Evolutionary conservation across 2,888 invertebrate species (phyloP), one percentile per base, ranked within the genome.

Genomic region (Ectobius pallidus): DNA sequence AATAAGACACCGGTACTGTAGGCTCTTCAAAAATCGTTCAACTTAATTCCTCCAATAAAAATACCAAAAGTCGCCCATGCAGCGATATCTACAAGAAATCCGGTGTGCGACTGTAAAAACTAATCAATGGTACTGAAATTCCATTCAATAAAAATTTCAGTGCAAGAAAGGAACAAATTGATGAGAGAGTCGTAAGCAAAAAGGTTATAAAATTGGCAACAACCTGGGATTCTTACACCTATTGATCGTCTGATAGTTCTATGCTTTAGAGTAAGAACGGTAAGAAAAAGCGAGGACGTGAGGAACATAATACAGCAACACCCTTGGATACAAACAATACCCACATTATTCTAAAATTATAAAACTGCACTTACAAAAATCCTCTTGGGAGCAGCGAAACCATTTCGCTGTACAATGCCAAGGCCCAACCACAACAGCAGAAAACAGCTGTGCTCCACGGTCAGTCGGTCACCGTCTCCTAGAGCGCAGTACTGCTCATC

Each of bases 321-420:
- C 39, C 6, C 14, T 9, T 39, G 20, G 7, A n/a, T n/a, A n/a
- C n/a, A n/a, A n/a, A n/a, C n/a, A n/a, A n/a, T n/a, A n/a, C n/a
- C n/a, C n/a, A n/a, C 52, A 52, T 11, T 1, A 20, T 52, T 52
- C 25, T 11, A 52, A 52, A 1, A 52, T 18, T 2, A 25, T 52
- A 9, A 14, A 52, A 3, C 25, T 52, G 52, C 20, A 52, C 52
- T 52, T 52, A 52, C 52, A 52, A 14, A 25, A 52, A 3, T 52
- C 52, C 52, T 52, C 52, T 52, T 25, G 25, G 25, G 16, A 52
- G 22, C 52, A 52, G 52, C 52, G 52, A 52, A 22, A 52, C 25
- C 52, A 52, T 52, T 52, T 25, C 52, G 25, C 52, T 52, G 25
- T 49, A 11, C 49, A n/a, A n/a, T n/a, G n/a, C n/a, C n/a, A n/a